Percentiles rank a stretch among this genome's conserved stretches.
phyloP scores from a whole-genome alignment of 2,113 vertebrate genomes.

The Bungarus multicinctus region DNA sequence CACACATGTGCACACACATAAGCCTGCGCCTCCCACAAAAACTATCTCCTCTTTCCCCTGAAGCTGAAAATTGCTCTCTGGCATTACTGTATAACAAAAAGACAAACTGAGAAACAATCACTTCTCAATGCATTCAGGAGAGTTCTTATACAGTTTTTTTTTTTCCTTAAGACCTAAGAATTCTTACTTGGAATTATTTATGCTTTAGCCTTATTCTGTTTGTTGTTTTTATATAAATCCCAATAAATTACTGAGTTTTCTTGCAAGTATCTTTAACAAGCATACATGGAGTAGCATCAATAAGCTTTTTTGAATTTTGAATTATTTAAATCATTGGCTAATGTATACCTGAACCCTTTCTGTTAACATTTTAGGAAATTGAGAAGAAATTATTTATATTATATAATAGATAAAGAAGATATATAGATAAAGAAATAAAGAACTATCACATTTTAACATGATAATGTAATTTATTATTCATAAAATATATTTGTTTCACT shows the following conservation, averaged over 20 bases:
- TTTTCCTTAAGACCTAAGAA: not conserved
- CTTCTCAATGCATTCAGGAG: not conserved
- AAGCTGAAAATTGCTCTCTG: not conserved
- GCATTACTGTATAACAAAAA: not conserved
- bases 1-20: no score
- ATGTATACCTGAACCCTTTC: no score
- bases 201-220: not conserved
- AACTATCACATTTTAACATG: not conserved
- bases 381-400: not conserved
- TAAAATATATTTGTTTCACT: accelerated
- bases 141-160: not conserved
- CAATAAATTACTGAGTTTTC: not conserved
- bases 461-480: not conserved
- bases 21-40: no score
- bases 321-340: not conserved
- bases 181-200: not conserved
- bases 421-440: not conserved
- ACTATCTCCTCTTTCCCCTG: no score
- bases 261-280: not conserved
- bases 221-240: not conserved
- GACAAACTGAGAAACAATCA: not conserved
- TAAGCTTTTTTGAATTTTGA: not conserved
- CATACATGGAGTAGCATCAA: not conserved
- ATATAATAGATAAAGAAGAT: not conserved
- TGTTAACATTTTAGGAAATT: not conserved